Base-by-base conservation (phyloP, 2,113 vertebrate species). In the Montifringilla adamsi region DNA sequence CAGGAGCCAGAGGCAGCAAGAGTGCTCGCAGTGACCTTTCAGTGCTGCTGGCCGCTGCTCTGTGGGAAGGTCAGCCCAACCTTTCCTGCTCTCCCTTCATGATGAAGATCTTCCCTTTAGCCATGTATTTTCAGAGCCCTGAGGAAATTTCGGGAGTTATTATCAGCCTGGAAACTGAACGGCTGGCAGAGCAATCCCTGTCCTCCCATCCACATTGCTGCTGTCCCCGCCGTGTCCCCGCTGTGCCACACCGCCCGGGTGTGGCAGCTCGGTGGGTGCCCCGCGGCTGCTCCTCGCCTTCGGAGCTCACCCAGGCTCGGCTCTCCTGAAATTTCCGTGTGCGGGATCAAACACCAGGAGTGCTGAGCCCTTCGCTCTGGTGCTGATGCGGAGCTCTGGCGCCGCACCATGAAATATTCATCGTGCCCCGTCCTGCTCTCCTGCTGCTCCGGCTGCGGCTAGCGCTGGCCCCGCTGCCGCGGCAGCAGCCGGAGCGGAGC, bases 371-470 rank as follows among this genome's bases (percentile, higher is more conserved):
- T 89, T 49, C 26, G 1, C 84, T 59, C 35, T 1, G 2, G 49
- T 23, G 49, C 46, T 68, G 69, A 55, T 33, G 84, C 60, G 12
- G 31, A 89, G 80, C 58, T 64, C 90, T 69, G 92, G 63, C 5
- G 1, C 2, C 21, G 72, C 80, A 4, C 44, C 55, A 89, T 94
- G 95, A 83, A 91, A 84, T 86, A 95, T 93, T 93, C 92, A 93
- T 94, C 3, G 14, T 49, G 53, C 12, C 55, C 49, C 15, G 5
- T 50, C 31, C 67, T 46, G 58, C 87, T 67, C 37, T 24, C 78
- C 47, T 4, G 7, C 78, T 9, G 77, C 85, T 39, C 55, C 3
- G 26, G 6, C 66, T 16, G 50, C 1, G 7, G 1, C 84, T 43
- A 80, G 26, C 2, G 7, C 67, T 9, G 46, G 74, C 56, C 79